Percentiles rank a stretch among this genome's conserved stretches.
Evolutionary conservation across 2,888 invertebrate species (phyloP).

Genomic region (Agrochola lychnidis): DNA sequence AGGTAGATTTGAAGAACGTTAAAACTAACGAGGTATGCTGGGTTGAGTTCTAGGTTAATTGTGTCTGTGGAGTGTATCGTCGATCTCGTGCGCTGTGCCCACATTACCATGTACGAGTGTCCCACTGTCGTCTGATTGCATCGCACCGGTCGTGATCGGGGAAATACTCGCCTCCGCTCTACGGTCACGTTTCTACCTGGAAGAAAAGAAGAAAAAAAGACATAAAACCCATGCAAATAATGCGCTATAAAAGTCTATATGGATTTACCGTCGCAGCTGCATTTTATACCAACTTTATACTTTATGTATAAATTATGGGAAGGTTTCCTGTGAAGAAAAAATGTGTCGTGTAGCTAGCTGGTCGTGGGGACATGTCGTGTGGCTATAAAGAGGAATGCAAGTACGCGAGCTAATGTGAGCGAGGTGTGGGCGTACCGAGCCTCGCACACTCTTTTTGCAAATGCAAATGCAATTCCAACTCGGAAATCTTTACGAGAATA

Average conservation of each 20-base stretch:
- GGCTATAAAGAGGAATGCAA: slow-evolving; percentile 77
- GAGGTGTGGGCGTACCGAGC: slow-evolving; percentile 77
- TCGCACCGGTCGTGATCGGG: slow-evolving; percentile 84
- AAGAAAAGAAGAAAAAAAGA: slow-evolving; percentile 64
- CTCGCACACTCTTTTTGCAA: slow-evolving; percentile 71
- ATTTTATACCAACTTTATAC: slow-evolving; percentile 68
- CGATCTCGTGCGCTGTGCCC: slow-evolving; percentile 65
- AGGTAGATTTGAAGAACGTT: slow-evolving; percentile 66
- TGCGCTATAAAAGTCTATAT: slow-evolving; percentile 77
- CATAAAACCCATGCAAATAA: slow-evolving; percentile 82
- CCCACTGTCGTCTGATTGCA: slow-evolving; percentile 77
- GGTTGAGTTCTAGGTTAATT: slow-evolving; percentile 81
- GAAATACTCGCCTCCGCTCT: slow-evolving; percentile 77
- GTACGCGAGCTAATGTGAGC: slow-evolving; percentile 70
- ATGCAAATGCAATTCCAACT: slow-evolving; percentile 81
- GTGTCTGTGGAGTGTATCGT: slow-evolving; percentile 70
- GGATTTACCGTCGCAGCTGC: slow-evolving; percentile 75
- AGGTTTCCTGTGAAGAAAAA: slow-evolving; percentile 55
- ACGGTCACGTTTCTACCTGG: slow-evolving; percentile 85
- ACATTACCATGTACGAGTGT: slow-evolving; percentile 77
- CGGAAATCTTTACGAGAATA: slow-evolving; percentile 79
- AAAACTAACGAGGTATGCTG: slow-evolving; percentile 74
- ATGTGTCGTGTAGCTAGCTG: slow-evolving; percentile 48
- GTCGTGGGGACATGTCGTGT: slow-evolving; percentile 66
- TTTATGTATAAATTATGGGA: slow-evolving; percentile 64